phyloP scores from a whole-genome alignment of 2,113 vertebrate genomes.

The Forbesichthys papilliferus region DNA sequence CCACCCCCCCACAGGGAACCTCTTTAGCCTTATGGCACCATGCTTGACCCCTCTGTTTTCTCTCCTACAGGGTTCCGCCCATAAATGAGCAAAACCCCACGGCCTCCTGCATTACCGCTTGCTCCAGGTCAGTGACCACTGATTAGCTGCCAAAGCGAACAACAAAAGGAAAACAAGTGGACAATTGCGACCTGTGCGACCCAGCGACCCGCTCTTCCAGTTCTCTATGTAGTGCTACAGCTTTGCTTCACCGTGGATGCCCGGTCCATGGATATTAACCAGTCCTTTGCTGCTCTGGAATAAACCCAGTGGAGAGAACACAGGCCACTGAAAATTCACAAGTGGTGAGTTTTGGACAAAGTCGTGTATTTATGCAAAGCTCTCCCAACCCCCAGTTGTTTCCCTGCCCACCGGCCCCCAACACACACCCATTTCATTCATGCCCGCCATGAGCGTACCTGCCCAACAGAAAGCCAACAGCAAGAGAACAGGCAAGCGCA shows the following conservation, averaged over 20 bases:
- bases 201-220: not conserved
- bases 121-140: constrained; percentile 30
- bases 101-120: constrained; percentile 53
- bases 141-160: constrained; percentile 40
- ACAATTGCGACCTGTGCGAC: constrained; percentile 15
- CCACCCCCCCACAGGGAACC: constrained; percentile 27
- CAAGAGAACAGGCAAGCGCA: constrained; percentile 90
- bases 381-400: not conserved
- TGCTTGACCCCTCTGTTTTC: constrained; percentile 62
- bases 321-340: not conserved
- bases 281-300: not conserved
- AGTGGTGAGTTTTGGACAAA: constrained; percentile 28
- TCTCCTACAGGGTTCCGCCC: constrained; percentile 58
- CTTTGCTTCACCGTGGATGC: not conserved
- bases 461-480: constrained; percentile 88
- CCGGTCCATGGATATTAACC: not conserved
- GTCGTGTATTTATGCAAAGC: constrained; percentile 17
- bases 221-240: constrained; percentile 10
- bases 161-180: constrained; percentile 35
- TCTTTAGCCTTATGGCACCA: constrained; percentile 48
- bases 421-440: constrained; percentile 48
- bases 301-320: not conserved
- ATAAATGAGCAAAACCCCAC: constrained; percentile 59
- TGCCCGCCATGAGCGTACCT: constrained; percentile 92
- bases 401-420: constrained; percentile 7